Evolutionary conservation across 2,797 vertebrate species (phyloP).

Genomic region (Takifugu rubripes): DNA sequence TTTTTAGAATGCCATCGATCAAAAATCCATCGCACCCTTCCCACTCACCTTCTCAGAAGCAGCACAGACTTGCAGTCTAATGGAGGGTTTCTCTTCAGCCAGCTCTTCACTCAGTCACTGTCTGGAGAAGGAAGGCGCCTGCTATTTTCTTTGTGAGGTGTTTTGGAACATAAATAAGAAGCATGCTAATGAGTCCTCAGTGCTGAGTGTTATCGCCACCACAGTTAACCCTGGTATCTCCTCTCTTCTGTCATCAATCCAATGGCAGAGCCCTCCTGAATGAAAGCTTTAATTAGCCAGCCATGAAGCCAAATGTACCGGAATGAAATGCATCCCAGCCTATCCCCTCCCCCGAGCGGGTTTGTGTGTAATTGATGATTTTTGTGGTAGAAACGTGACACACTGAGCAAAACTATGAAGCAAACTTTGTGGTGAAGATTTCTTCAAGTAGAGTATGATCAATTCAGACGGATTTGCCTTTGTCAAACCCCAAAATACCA

Average conservation of each 20-base stretch:
- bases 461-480: too few species aligned
- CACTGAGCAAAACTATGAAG: too few species aligned
- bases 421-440: too few species aligned
- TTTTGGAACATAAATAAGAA: slow-evolving; percentile 60
- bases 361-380: slow-evolving; percentile 10
- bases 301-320: slow-evolving; percentile 21
- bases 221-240: slow-evolving; percentile 60
- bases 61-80: neutral
- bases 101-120: slow-evolving; percentile 22
- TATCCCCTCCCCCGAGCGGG: slow-evolving; percentile 19
- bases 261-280: slow-evolving; percentile 44
- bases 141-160: slow-evolving; percentile 31
- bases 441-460: too few species aligned
- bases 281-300: slow-evolving; percentile 68
- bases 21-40: neutral
- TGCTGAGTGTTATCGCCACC: slow-evolving; percentile 50
- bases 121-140: slow-evolving; percentile 26
- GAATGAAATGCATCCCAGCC: slow-evolving; percentile 58
- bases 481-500: too few species aligned
- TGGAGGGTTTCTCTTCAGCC: slow-evolving; percentile 27
- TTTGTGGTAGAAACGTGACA: slow-evolving; percentile 1
- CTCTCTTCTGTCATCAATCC: slow-evolving; percentile 27
- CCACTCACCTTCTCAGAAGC: neutral
- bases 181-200: slow-evolving; percentile 66
- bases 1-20: neutral